A percentile compares a stretch with the other conserved stretches of the same genome.
Evolutionary conservation across 2,113 vertebrate species (phyloP).

Genomic region (Pterocles orientalis): DNA sequence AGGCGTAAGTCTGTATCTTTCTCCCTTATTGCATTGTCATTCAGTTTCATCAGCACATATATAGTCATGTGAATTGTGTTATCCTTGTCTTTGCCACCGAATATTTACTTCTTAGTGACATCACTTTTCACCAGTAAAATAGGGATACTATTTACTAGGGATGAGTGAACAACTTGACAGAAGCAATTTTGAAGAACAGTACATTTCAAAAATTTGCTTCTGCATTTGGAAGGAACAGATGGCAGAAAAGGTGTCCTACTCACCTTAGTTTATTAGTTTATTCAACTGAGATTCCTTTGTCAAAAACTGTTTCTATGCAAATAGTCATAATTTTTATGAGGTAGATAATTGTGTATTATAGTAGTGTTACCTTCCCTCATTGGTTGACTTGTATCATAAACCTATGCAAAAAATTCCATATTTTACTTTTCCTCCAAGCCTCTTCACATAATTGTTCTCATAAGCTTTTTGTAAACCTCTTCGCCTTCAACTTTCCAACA

Average conservation of each 20-base stretch:
- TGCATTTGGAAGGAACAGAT: background rate
- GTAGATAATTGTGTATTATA: background rate
- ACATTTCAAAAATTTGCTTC: background rate
- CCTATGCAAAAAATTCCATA: background rate
- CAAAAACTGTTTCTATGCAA: background rate
- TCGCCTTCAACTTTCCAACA: background rate
- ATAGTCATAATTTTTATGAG: background rate
- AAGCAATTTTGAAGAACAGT: background rate
- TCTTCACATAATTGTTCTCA: background rate
- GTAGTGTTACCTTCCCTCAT: background rate
- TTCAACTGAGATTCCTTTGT: background rate
- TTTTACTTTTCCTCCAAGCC: background rate
- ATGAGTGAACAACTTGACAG: background rate
- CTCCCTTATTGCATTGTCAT: background rate
- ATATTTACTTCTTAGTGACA: background rate
- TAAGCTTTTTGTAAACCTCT: background rate
- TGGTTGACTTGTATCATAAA: background rate
- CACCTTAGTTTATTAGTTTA: background rate
- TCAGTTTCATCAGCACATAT: background rate
- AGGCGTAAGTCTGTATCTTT: background rate
- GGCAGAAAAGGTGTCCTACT: background rate
- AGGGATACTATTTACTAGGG: background rate
- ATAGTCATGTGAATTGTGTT: background rate
- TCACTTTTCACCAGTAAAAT: background rate
- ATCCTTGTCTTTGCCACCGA: background rate